Evolutionary conservation across 1,140 invertebrate genomes (phyloP), one percentile per base, ranked within the genome.

Genomic region (Calosoma granatense): DNA sequence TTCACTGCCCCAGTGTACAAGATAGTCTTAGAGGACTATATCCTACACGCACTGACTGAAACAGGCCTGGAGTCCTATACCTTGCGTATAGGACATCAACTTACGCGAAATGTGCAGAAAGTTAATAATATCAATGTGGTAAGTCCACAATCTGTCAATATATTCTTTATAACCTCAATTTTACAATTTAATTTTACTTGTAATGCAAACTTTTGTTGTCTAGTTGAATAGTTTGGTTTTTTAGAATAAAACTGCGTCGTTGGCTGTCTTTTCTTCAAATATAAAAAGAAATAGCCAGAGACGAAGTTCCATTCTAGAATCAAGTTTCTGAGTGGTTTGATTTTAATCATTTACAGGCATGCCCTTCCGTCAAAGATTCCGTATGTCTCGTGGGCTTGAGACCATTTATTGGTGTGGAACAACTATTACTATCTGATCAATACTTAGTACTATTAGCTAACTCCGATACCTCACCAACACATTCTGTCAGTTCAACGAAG

Each of bases 41-140:
- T 87, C 53, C 67, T 92, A 1, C 87, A 89, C 67, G 87, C 85
- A 0, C 67, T 90, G 0, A 90, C 87, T 1, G 81, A 85, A 39
- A 83, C 83, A 57, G 88, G 87, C 1, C 73, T 92, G 3, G 87
- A 91, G 67, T 85, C 86, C 0, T 90, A 90, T 61, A 90, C 88
- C 0, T 72, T 86, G 22, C 74, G 86, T 26, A 72, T 83, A 26
- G 78, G 81, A 0, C 79, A 85, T 65, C 75, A 79, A 41, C 63
- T 82, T 14, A 69, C 64, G 23, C 54, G 64, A 19, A 70, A 62
- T 22, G 62, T 73, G 0, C 66, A 71, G 26, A 60, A 66, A 1
- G 53, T 66, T 0, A 66, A 73, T 57, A 63, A 67, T 51, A 55
- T 65, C 2, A 72, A 66, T 58, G 54, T 65, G 2, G 65, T 66